Evolutionary conservation across 2,888 invertebrate species (phyloP), one percentile per base, ranked within the genome.

Genomic region (Lucinisca nassula): DNA sequence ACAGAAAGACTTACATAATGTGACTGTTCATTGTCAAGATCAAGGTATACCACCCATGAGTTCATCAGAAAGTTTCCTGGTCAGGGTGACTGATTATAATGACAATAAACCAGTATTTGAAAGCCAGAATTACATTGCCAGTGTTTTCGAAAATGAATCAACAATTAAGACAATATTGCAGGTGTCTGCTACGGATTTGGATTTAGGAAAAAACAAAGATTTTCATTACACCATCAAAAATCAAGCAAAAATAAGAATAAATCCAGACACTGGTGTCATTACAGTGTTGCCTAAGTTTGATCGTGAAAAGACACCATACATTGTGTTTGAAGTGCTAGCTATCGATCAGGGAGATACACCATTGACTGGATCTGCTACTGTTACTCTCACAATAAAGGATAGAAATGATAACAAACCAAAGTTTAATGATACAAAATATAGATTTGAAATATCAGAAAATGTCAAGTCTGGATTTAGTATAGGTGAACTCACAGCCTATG

Each of bases 31-130:
- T 3, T 95, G 95, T 85, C 78, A 87, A 95, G 97, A 98, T 27
- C 97, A 98, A 3, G 94, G 94, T 4, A 67, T 72, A 17, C 94
- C 93, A 3, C 82, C 91, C 0, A 70, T 93, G 14, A 90, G 82
- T 10, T 90, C 93, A 14, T 84, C 88, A 55, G 88, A 83, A 6
- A 88, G 87, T 27, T 93, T 96, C 78, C 91, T 90, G 27, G 94
- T 96, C 0, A 78, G 87, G 30, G 92, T 99, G 0, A 97, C 98
- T 79, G 99, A 99, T 96, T 98, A 98, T 74, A 99, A 99, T 96
- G 99, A 99, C 96, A 99, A 99, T 96, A 98, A 98, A 95, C 99
- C 99, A 0, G 97, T 98, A 76, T 99, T 99, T 96, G 98, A 86
- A 17, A 75, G 84, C n/a, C 10, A 45, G 8, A 78, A 81, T n/a